Evolutionary conservation across 2,888 invertebrate species (phyloP).

Genomic region (Trachelus iudaicus): DNA sequence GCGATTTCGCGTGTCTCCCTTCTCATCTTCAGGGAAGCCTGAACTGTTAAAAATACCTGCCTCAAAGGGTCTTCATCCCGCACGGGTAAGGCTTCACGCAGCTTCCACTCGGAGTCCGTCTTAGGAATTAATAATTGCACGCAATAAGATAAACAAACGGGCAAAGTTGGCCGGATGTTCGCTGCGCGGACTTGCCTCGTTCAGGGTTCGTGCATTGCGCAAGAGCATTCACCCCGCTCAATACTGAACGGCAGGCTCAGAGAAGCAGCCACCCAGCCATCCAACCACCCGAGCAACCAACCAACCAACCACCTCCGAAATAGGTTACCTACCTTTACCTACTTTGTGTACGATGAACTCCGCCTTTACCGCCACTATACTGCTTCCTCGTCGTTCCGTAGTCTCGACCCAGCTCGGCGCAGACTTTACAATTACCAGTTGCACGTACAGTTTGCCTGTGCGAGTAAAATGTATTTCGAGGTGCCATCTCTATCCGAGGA

Average conservation of each 20-base stretch:
- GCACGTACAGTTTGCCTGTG: neutral
- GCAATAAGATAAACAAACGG: neutral
- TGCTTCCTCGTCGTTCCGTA: neutral
- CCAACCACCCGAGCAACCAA: conserved; percentile 14
- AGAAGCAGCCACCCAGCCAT: conserved; percentile 34
- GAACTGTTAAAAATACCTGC: too few species aligned
- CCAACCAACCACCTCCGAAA: conserved; percentile 38
- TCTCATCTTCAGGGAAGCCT: too few species aligned
- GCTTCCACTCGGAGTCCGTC: neutral
- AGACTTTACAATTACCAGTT: neutral
- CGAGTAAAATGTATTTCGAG: neutral
- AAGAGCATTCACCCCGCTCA: conserved; percentile 65
- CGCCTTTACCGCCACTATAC: conserved; percentile 16
- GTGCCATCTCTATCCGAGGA: neutral
- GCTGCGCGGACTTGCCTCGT: conserved; percentile 17
- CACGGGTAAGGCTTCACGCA: too few species aligned
- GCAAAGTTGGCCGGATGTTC: neutral
- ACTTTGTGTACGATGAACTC: conserved; percentile 42
- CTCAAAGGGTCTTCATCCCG: too few species aligned
- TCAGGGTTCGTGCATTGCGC: conserved; percentile 58
- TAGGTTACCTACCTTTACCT: conserved; percentile 46
- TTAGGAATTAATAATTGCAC: neutral
- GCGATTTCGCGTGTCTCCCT: too few species aligned
- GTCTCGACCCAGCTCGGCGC: neutral
- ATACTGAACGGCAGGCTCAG: conserved; percentile 49